phyloP scores from a whole-genome alignment of 2,113 vertebrate genomes.

The Larimichthys crocea region DNA sequence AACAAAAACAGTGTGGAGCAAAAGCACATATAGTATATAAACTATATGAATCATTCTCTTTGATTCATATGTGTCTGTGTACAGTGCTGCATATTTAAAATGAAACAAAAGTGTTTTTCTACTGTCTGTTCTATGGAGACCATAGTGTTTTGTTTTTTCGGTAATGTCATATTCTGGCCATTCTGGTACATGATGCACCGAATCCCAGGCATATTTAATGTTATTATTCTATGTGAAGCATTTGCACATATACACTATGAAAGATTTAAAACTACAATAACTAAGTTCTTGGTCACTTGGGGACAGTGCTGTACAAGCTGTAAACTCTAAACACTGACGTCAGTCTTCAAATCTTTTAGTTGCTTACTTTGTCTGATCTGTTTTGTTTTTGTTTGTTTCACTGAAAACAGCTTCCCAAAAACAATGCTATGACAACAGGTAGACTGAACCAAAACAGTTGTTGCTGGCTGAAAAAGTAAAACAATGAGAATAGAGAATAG shows the following conservation, averaged over 20 bases:
- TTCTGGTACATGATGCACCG: background rate
- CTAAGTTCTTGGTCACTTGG: background rate
- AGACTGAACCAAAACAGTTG: too few species aligned
- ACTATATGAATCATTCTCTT: slow-evolving; percentile 13
- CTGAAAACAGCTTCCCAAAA: background rate
- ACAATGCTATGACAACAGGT: background rate
- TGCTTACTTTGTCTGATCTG: background rate
- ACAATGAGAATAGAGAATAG: too few species aligned
- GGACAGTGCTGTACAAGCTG: background rate
- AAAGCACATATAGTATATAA: background rate
- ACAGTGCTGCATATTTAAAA: slow-evolving; percentile 18
- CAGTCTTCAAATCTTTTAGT: background rate
- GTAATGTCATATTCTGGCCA: background rate
- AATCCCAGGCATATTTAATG: background rate
- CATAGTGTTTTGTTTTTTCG: background rate
- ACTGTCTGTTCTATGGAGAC: slow-evolving; percentile 8
- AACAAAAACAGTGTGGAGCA: slow-evolving; percentile 25
- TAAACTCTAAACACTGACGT: background rate
- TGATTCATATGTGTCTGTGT: slow-evolving; percentile 20
- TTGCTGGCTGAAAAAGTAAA: background rate
- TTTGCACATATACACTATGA: background rate
- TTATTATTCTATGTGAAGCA: slow-evolving; percentile 10
- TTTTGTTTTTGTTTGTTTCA: background rate
- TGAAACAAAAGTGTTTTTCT: background rate
- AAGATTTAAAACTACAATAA: slow-evolving; percentile 13